Base-by-base conservation (phyloP, 2,888 invertebrate species). In the Odiellus spinosus region DNA sequence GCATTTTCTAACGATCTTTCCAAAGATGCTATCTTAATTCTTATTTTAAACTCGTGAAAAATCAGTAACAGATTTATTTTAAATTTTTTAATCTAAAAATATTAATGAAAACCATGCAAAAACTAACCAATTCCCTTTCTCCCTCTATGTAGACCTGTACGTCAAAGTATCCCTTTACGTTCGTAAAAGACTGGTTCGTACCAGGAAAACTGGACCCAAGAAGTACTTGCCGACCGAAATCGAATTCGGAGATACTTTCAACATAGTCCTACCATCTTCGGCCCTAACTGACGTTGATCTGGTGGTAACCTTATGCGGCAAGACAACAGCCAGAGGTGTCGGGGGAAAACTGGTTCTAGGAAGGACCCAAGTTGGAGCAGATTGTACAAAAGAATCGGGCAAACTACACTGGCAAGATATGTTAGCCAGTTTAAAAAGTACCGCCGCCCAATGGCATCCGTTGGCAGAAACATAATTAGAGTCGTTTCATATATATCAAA, bases 161-260 rank as follows among this genome's bases (percentile, higher is more conserved):
- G 57, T 59, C 14, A 58, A 59, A 48, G 54, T 64, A n/a, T 60
- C 62, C 17, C 53, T 61, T 39, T 59, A 55, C 36, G 59, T 62
- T 15, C 61, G 62, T 12, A 58, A 59, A 18, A 63, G 61, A 50
- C 48, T 58, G 6, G 53, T 59, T 32, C 60, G 63, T 41, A 58
- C 59, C 10, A 62, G 63, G 52, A 60, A 60, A 43, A 64, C 64
- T 2, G 48, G 58, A 3, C 44, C 54, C 2, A 56, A 55, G 17
- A 51, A 46, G 21, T 56, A 59, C 11, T 52, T 58, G 2, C 45
- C 56, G 4, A 26, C 26, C 26, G 61, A 63, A 15, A 54, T 60
- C 1, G 59, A 58, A 36, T 61, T 64, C 50, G 61, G 63, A 48
- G 63, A 62, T 46, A 59, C 59, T 1, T 61, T 64, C 52, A 56